A percentile compares a stretch with the other conserved stretches of the same genome.
phyloP scores from a whole-genome alignment of 2,113 vertebrate genomes.

The Argyrosomus japonicus region DNA sequence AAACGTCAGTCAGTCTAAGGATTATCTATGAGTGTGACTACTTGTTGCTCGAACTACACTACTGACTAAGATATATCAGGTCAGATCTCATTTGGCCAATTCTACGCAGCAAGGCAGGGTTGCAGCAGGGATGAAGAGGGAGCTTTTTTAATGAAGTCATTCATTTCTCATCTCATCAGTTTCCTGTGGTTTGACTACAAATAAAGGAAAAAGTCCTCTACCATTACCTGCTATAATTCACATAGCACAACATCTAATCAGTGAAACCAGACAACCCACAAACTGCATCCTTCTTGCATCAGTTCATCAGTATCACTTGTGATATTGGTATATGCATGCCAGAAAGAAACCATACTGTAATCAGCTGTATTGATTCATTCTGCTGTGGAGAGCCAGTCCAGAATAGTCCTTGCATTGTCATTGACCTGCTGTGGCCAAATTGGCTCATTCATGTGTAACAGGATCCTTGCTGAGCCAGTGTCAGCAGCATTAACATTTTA shows the following conservation, averaged over 20 bases:
- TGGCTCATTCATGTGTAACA: conserved; percentile 13
- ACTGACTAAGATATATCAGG: not conserved
- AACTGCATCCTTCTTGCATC: not conserved
- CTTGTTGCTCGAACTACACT: not conserved
- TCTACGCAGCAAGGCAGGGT: conserved; percentile 6
- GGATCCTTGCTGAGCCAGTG: not conserved
- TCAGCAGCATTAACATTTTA: not conserved
- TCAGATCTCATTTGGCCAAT: not conserved
- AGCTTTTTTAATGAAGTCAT: not conserved
- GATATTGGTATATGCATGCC: too few species aligned
- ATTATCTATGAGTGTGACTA: not conserved
- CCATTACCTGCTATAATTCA: not conserved
- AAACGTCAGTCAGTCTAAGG: conserved; percentile 62
- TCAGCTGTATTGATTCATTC: conserved; percentile 16
- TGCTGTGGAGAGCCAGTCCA: not conserved
- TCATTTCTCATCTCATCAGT: not conserved
- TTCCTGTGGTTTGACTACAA: not conserved
- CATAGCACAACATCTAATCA: not conserved
- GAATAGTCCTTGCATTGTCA: not conserved
- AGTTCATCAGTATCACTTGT: not conserved
- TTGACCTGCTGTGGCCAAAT: conserved; percentile 8
- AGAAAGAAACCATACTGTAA: not conserved
- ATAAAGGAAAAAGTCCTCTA: not conserved
- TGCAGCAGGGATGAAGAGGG: not conserved
- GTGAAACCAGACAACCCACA: not conserved